These are phyloP conservation scores for Clarias fuscus DNA, from an alignment of 2,797 vertebrate genomes.

Conservation along the genomic window DNA sequence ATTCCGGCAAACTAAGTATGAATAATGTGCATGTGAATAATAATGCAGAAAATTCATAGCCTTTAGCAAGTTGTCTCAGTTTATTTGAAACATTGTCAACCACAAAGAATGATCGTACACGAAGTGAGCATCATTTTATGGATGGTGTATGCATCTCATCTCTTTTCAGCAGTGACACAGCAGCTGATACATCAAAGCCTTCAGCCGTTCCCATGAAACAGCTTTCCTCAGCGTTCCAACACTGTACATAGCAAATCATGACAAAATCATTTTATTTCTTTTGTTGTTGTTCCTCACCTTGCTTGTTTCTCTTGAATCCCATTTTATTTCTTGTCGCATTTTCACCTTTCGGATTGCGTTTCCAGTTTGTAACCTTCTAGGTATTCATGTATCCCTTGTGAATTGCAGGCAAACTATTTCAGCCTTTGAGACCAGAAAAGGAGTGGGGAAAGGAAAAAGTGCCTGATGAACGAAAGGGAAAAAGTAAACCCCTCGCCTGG, in stretches of 20 bases:
- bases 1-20: slow-evolving; percentile 13
- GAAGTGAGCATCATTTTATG: slow-evolving; percentile 7
- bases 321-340: slow-evolving; percentile 32
- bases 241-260: slow-evolving; percentile 51
- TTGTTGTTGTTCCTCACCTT: slow-evolving; percentile 30
- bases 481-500: slow-evolving; percentile 43
- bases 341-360: slow-evolving; percentile 29
- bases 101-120: neutral
- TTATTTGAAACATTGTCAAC: slow-evolving; percentile 30
- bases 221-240: slow-evolving; percentile 32
- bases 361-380: slow-evolving; percentile 25
- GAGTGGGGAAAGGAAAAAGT: slow-evolving; percentile 31
- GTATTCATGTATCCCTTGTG: slow-evolving; percentile 20
- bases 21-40: slow-evolving; percentile 20
- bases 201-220: slow-evolving; percentile 36
- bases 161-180: slow-evolving; percentile 47
- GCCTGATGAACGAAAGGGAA: slow-evolving; percentile 24
- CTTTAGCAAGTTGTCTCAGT: slow-evolving; percentile 30
- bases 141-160: slow-evolving; percentile 28
- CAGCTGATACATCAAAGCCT: slow-evolving; percentile 51
- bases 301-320: slow-evolving; percentile 44
- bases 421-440: slow-evolving; percentile 27
- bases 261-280: slow-evolving; percentile 44
- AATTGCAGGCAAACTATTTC: slow-evolving; percentile 42
- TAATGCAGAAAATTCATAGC: slow-evolving; percentile 11